Conservation (phyloP, 1,140 invertebrate species). For the Brachionus asplanchnoidis region DNA sequence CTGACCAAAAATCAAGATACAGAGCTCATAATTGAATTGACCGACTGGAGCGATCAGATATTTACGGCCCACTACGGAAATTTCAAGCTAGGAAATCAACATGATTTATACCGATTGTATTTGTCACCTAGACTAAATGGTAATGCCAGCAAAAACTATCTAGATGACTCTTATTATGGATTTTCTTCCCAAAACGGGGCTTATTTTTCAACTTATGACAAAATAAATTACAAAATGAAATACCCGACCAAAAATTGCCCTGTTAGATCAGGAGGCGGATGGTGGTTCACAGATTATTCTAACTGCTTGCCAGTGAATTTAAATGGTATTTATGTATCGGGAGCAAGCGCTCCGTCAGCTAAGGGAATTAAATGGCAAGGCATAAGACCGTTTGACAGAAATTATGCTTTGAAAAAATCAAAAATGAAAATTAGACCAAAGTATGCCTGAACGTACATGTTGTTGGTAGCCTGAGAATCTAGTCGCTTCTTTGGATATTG, state of each 20-base stretch:
- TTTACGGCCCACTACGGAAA: constrained; percentile 8
- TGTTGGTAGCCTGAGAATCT: constrained; percentile 50
- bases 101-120: neutral
- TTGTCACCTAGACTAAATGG: neutral
- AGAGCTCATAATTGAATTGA: constrained; percentile 17
- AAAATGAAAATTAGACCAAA: constrained; percentile 37
- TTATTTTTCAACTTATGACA: constrained; percentile 30
- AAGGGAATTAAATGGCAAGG: constrained; percentile 38
- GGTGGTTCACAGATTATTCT: constrained; percentile 28
- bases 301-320: constrained; percentile 36
- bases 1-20: neutral
- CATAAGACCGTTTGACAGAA: constrained; percentile 17
- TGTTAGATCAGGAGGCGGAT: constrained; percentile 31
- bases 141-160: constrained; percentile 10
- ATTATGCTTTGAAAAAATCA: constrained; percentile 32
- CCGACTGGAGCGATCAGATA: constrained; percentile 27
- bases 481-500: constrained; percentile 48
- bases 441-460: constrained; percentile 46
- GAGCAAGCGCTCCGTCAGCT: constrained; percentile 23
- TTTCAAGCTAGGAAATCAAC: neutral
- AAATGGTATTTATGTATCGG: constrained; percentile 31
- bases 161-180: constrained; percentile 17
- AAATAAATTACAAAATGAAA: neutral
- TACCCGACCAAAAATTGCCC: neutral
- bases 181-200: constrained; percentile 30